A percentile compares a stretch with the other conserved stretches of the same genome.
Evolutionary conservation across 2,888 invertebrate species (phyloP).

Genomic region (Limenitis camilla): DNA sequence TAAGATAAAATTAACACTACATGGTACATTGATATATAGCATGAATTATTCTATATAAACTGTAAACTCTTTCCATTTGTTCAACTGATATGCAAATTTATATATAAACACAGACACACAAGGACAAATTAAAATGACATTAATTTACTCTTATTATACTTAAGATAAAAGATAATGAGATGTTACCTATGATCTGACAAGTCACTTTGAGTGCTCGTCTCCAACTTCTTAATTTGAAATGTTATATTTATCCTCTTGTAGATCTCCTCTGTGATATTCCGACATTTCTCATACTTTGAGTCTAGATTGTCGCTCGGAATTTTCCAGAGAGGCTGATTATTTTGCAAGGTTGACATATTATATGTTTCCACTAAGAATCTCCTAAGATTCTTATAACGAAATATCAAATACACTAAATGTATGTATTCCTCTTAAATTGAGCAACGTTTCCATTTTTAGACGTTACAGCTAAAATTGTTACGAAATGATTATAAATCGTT

Average conservation of each 20-base stretch:
- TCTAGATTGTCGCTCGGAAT: conserved; percentile 39
- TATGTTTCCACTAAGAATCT: conserved; percentile 21
- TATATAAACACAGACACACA: too few species aligned
- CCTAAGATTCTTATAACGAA: conserved; percentile 42
- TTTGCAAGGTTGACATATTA: conserved; percentile 56
- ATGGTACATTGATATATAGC: too few species aligned
- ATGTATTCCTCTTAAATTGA: conserved; percentile 36
- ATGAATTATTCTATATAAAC: too few species aligned
- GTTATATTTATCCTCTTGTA: conserved; percentile 68
- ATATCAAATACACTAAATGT: conserved; percentile 30
- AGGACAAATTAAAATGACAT: background rate
- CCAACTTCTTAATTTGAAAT: conserved; percentile 64
- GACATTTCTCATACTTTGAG: conserved; percentile 64
- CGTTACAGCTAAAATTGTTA: conserved; percentile 27
- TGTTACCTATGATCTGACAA: conserved; percentile 54
- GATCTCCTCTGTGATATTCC: conserved; percentile 66
- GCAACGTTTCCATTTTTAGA: conserved; percentile 40
- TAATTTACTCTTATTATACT: background rate
- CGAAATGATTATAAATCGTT: conserved; percentile 17
- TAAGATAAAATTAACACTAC: too few species aligned
- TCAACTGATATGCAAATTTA: too few species aligned
- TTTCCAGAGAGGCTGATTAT: conserved; percentile 46
- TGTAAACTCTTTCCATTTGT: too few species aligned
- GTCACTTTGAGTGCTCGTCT: conserved; percentile 50
- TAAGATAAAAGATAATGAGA: background rate